Evolutionary conservation across 2,888 invertebrate species (phyloP).

Genomic region (Stenoptilia bipunctidactyla): DNA sequence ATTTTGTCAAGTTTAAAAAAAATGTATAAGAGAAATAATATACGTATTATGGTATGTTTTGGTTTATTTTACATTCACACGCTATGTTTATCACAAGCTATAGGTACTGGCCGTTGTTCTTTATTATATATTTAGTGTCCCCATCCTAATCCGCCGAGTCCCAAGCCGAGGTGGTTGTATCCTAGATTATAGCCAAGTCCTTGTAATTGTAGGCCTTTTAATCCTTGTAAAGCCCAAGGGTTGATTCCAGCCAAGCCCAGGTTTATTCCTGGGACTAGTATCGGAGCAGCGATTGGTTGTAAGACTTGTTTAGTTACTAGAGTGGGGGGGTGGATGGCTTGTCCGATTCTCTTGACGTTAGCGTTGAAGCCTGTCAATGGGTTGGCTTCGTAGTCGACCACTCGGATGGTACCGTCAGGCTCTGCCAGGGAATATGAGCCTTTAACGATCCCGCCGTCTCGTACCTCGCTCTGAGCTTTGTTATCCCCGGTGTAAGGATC

Average conservation of each 20-base stretch:
- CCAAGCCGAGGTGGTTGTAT: conserved; percentile 8
- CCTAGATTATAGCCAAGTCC: conserved; percentile 12
- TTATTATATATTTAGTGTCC: neutral
- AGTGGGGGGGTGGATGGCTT: conserved; percentile 39
- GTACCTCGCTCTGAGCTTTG: conserved; percentile 52
- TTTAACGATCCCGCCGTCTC: conserved; percentile 54
- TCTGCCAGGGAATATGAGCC: conserved; percentile 58
- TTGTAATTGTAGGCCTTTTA: conserved; percentile 6
- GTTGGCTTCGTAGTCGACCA: conserved; percentile 57
- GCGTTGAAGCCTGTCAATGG: conserved; percentile 55
- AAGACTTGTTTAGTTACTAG: conserved; percentile 18
- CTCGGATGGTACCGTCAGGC: conserved; percentile 54
- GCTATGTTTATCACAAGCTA: neutral
- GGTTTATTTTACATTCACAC: neutral
- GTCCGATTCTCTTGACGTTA: conserved; percentile 50
- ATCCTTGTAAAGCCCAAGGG: neutral
- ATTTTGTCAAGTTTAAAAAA: conserved; percentile 22
- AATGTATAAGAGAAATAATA: conserved; percentile 12
- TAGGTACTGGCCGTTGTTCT: neutral
- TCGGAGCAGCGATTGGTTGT: conserved; percentile 6
- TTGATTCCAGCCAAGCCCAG: conserved; percentile 18
- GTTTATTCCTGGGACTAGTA: conserved; percentile 15
- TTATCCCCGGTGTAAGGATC: conserved; percentile 60
- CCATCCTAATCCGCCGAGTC: conserved; percentile 10
- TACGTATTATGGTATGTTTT: neutral